phyloP scores from a whole-genome alignment of 2,888 invertebrate genomes.

The Halictus quadricinctus region DNA sequence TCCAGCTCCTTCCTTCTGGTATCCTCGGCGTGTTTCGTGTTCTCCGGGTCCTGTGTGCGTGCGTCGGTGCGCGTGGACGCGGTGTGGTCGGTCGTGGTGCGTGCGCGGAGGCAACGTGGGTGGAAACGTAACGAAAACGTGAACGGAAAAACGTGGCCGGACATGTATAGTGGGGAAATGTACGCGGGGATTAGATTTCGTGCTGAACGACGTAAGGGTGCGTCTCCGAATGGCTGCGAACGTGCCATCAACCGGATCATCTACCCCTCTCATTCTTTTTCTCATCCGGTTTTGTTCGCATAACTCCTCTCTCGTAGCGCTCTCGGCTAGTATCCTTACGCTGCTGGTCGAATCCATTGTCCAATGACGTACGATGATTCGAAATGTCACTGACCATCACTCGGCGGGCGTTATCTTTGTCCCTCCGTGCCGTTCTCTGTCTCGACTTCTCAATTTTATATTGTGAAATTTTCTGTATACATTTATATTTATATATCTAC shows the following conservation, averaged over 20 bases:
- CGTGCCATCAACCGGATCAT: constrained; percentile 26
- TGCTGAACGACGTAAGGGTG: constrained; percentile 56
- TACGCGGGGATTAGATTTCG: constrained; percentile 26
- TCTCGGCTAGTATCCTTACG: constrained; percentile 8
- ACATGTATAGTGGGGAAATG: constrained; percentile 2
- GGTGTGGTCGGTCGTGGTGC: constrained; percentile 23
- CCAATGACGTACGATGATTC: neutral
- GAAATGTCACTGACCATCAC: neutral
- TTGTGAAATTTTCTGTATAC: constrained; percentile 46
- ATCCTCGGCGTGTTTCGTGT: constrained; percentile 62
- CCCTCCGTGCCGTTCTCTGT: constrained; percentile 31
- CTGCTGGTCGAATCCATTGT: constrained; percentile 27
- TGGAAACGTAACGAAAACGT: constrained; percentile 37
- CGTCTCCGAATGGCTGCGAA: constrained; percentile 61
- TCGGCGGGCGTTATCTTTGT: constrained; percentile 19
- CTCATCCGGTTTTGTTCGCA: neutral
- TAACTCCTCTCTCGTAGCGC: constrained; percentile 7
- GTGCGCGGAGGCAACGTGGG: constrained; percentile 38
- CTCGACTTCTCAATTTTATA: constrained; percentile 45
- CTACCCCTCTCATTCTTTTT: neutral
- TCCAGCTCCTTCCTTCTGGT: constrained; percentile 79
- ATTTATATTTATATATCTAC: constrained; percentile 66
- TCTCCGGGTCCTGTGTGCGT: constrained; percentile 47
- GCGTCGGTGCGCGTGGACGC: constrained; percentile 41
- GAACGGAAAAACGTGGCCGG: constrained; percentile 17